Percentiles rank a stretch among this genome's conserved stretches.
Conservation (phyloP, 2,113 vertebrate genomes). For the Ahaetulla prasina region DNA sequence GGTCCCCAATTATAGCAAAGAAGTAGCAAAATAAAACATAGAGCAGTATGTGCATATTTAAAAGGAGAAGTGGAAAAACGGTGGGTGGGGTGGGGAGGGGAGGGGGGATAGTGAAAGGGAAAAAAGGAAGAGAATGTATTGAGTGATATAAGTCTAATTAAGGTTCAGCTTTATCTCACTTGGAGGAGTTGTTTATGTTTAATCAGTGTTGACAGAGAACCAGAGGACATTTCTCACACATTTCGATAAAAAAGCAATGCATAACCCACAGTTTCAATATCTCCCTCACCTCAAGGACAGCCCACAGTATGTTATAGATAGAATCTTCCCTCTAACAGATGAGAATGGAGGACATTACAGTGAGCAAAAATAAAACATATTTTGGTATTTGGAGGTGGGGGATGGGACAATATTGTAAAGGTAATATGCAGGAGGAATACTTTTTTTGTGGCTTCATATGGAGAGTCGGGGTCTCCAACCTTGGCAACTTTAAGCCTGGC, state of each 20-base stretch:
- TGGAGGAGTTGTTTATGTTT: not conserved
- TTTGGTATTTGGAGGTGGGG: not conserved
- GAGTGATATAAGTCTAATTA: not conserved
- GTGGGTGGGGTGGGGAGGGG: accelerated
- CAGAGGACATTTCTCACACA: not conserved
- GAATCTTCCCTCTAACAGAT: not conserved
- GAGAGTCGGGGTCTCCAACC: no score
- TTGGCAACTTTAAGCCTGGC: no score
- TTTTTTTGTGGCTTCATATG: not conserved
- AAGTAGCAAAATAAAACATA: not conserved
- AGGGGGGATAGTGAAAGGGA: not conserved
- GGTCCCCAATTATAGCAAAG: not conserved
- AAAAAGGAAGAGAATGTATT: not conserved
- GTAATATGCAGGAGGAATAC: not conserved
- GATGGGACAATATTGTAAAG: not conserved
- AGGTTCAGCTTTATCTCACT: not conserved
- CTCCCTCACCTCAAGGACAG: not conserved
- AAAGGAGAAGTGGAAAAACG: not conserved
- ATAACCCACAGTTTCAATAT: not conserved
- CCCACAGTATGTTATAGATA: not conserved
- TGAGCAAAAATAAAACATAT: not conserved
- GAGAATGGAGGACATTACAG: not conserved
- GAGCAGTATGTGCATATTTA: not conserved
- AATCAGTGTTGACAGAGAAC: not conserved
- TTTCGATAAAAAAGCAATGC: not conserved